These are phyloP conservation scores for Popillia japonica DNA, from an alignment of 1,140 invertebrate genomes.

Conservation along the genomic window DNA sequence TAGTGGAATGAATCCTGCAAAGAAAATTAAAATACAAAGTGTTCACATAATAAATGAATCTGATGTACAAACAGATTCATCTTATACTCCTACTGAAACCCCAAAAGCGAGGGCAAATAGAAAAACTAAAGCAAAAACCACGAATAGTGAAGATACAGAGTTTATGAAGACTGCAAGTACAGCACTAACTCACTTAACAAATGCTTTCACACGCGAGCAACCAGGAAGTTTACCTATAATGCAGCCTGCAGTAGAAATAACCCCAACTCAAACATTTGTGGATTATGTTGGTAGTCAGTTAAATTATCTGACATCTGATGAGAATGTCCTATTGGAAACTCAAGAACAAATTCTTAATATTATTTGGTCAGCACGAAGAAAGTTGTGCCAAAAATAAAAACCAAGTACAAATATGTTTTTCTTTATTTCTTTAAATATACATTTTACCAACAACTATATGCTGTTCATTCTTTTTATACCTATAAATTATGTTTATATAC, in stretches of 20 bases:
- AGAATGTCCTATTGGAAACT: neutral
- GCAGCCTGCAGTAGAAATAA: neutral
- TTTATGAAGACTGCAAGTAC: neutral
- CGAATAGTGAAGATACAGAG: neutral
- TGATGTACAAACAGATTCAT: neutral
- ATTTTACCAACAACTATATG: neutral
- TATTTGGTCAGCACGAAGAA: neutral
- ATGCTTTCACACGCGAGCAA: constrained; percentile 9
- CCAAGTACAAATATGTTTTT: neutral
- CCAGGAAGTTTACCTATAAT: neutral
- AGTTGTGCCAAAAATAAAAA: constrained; percentile 1
- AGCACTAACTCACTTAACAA: neutral
- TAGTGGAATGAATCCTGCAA: neutral
- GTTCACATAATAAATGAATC: neutral
- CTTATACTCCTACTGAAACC: neutral
- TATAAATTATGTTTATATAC: constrained; percentile 17
- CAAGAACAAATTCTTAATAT: neutral
- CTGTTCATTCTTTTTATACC: neutral
- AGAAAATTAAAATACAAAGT: neutral
- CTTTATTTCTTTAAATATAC: neutral
- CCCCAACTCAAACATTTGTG: neutral
- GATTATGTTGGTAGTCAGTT: neutral
- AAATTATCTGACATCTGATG: constrained; percentile 4
- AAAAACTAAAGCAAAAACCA: neutral
- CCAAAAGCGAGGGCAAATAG: neutral